Percentiles rank a stretch among this genome's conserved stretches.
phyloP scores from a whole-genome alignment of 2,113 vertebrate genomes.

The Rhadina sibilatrix region DNA sequence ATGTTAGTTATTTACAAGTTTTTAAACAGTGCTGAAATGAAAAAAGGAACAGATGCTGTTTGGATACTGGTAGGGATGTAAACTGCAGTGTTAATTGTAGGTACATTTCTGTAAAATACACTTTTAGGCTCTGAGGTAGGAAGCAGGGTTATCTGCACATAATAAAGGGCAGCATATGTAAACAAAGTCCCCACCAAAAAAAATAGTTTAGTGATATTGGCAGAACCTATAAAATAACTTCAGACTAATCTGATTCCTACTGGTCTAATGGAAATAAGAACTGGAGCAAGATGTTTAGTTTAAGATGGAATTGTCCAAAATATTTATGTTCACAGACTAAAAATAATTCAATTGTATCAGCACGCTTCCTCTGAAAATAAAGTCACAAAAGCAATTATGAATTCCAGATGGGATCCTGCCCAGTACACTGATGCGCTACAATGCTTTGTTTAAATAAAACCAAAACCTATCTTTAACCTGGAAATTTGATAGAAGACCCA shows the following conservation, averaged over 20 bases:
- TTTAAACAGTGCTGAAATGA: not conserved
- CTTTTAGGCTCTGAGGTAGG: not conserved
- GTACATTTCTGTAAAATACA: not conserved
- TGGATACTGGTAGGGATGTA: not conserved
- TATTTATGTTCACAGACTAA: not conserved
- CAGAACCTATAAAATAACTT: not conserved
- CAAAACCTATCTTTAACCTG: not conserved
- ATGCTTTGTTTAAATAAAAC: not conserved
- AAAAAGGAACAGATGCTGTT: conserved; percentile 13
- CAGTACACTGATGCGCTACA: not conserved
- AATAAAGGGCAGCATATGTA: not conserved
- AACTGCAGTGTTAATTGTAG: not conserved
- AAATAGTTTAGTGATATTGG: not conserved
- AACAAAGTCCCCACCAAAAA: not conserved
- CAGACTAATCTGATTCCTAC: not conserved
- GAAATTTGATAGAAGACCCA: not conserved
- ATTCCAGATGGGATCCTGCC: not conserved
- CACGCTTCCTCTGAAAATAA: not conserved
- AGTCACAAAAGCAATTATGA: not conserved
- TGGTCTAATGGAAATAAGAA: not conserved
- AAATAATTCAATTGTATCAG: not conserved
- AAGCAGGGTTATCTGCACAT: not conserved
- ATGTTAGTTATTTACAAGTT: not conserved
- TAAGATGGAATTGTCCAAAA: not conserved
- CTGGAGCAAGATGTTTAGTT: not conserved